Conservation (phyloP, 1,140 invertebrate species). For the Pantala flavescens region DNA sequence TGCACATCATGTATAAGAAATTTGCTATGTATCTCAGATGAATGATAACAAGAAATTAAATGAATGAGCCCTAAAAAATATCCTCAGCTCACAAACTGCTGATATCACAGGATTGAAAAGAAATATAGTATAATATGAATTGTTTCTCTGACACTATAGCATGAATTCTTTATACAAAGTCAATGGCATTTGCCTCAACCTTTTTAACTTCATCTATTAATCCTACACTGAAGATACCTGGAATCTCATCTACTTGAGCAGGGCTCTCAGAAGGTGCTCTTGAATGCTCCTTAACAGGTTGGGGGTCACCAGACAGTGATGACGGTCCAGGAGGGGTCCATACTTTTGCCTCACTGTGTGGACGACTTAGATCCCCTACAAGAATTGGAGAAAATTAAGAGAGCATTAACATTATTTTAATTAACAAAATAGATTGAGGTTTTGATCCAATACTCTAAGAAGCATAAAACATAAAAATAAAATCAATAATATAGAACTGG, state of each 20-base stretch:
- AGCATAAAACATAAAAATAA: no score
- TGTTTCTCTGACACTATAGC: no score
- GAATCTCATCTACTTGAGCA: conserved; percentile 1
- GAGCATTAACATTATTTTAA: conserved; percentile 37
- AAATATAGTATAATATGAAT: no score
- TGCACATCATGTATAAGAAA: neutral
- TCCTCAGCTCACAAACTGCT: no score
- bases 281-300: neutral
- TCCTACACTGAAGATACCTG: conserved; percentile 5
- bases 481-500: no score
- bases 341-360: conserved; percentile 57
- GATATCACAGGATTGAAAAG: no score
- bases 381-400: conserved; percentile 22
- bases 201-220: neutral
- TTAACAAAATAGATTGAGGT: conserved; percentile 27
- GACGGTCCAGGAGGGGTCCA: conserved; percentile 48
- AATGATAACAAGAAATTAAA: no score
- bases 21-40: no score
- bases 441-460: no score
- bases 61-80: no score
- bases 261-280: neutral
- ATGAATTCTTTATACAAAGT: no score
- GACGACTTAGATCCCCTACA: conserved; percentile 43
- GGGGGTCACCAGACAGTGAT: conserved; percentile 36
- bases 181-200: no score